Conservation (phyloP, 1,140 invertebrate species). For the Anastrepha ludens region DNA sequence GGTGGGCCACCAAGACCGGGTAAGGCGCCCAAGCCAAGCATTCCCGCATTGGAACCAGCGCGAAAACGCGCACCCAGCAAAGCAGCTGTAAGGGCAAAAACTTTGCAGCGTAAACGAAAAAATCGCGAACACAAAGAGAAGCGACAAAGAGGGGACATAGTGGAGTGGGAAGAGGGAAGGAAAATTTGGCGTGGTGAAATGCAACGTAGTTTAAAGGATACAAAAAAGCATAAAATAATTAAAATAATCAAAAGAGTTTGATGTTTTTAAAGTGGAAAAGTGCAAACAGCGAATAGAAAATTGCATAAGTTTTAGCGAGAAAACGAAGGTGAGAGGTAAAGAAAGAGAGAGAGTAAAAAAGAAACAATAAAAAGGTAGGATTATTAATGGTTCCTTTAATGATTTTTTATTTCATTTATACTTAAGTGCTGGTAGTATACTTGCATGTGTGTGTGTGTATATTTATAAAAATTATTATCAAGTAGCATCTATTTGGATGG, state of each 20-base stretch:
- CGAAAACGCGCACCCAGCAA: slow-evolving; percentile 75
- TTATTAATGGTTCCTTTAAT: slow-evolving; percentile 11
- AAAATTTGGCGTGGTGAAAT: background rate
- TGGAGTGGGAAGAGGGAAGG: background rate
- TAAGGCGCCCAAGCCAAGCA: slow-evolving; percentile 81
- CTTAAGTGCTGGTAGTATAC: background rate
- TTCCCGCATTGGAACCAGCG: slow-evolving; percentile 82
- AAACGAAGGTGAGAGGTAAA: background rate
- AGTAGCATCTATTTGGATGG: no score
- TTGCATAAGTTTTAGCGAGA: background rate
- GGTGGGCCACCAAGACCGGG: slow-evolving; percentile 80
- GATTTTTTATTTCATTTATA: background rate
- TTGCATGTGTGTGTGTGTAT: background rate
- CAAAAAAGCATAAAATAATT: background rate
- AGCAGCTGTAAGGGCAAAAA: slow-evolving; percentile 75
- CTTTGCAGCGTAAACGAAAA: slow-evolving; percentile 67
- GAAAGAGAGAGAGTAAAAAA: slow-evolving; percentile 2
- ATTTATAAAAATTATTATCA: background rate
- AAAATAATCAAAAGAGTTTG: background rate
- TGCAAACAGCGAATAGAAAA: background rate
- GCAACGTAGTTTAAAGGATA: background rate
- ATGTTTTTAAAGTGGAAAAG: background rate
- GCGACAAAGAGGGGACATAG: slow-evolving; percentile 26
- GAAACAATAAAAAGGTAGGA: slow-evolving; percentile 28
- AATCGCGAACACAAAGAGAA: slow-evolving; percentile 53